Percentiles rank a stretch among this genome's conserved stretches.
Conservation (phyloP, 2,888 invertebrate genomes). For the Chorisops tibialis region DNA sequence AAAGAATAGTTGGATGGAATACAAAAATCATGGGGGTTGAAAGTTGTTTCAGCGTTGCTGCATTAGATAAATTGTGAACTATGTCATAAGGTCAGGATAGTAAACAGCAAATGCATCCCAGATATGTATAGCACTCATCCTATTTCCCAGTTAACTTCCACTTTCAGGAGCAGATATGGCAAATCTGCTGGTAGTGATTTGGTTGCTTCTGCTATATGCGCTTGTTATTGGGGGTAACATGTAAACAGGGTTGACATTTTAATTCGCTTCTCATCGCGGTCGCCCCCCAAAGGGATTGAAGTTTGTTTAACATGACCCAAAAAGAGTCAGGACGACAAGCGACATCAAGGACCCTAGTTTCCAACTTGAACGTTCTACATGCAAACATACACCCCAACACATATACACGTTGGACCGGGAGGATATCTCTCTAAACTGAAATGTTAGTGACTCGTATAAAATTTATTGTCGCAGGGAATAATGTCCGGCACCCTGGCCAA, state of each 20-base stretch:
- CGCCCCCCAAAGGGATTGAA: conserved; percentile 9
- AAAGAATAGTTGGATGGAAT: too few species aligned
- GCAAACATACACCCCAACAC: background rate
- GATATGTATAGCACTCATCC: too few species aligned
- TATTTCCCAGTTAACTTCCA: too few species aligned
- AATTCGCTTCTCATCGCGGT: conserved; percentile 25
- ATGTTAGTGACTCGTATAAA: conserved; percentile 30
- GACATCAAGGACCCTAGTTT: background rate
- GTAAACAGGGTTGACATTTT: conserved; percentile 19
- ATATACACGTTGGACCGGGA: background rate
- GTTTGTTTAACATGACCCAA: conserved; percentile 30
- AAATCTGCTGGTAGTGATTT: conserved; percentile 20
- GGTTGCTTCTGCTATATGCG: background rate
- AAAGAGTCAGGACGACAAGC: conserved; percentile 19
- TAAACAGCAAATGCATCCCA: too few species aligned
- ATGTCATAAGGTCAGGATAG: too few species aligned
- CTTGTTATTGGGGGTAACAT: too few species aligned
- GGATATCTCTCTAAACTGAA: conserved; percentile 9
- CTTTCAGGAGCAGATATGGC: too few species aligned
- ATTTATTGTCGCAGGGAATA: conserved; percentile 31
- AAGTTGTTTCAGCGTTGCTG: too few species aligned
- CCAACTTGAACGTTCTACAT: background rate
- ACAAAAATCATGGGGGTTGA: too few species aligned
- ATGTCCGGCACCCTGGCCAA: conserved; percentile 24
- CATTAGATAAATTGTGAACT: too few species aligned